phyloP scores from a whole-genome alignment of 2,888 invertebrate genomes.

The Polyploca ridens region DNA sequence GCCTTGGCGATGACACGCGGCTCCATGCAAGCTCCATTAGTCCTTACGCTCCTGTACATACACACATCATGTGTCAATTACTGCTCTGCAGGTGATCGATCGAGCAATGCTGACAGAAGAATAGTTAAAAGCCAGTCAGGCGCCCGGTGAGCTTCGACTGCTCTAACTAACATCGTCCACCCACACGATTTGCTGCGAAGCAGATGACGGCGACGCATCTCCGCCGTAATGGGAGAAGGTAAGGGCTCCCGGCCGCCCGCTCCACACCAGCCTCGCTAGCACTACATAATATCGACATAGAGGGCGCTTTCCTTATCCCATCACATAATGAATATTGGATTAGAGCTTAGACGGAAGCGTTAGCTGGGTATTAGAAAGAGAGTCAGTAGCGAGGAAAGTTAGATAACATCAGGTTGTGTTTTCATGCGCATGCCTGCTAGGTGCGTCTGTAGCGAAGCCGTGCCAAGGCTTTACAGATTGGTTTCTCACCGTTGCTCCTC shows the following conservation, averaged over 20 bases:
- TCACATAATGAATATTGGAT: slow-evolving; percentile 78
- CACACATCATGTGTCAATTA: slow-evolving; percentile 42
- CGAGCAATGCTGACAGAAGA: slow-evolving; percentile 77
- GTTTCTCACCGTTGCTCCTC: slow-evolving; percentile 82
- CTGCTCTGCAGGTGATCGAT: slow-evolving; percentile 37
- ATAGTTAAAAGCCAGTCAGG: slow-evolving; percentile 77
- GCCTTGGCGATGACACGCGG: slow-evolving; percentile 91
- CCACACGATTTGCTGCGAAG: slow-evolving; percentile 77
- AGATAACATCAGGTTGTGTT: slow-evolving; percentile 61
- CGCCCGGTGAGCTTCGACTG: slow-evolving; percentile 63
- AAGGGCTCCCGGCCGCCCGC: slow-evolving; percentile 83
- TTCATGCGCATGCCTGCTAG: slow-evolving; percentile 69
- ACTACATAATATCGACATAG: slow-evolving; percentile 73
- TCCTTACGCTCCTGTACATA: slow-evolving; percentile 76
- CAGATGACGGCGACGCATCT: slow-evolving; percentile 81
- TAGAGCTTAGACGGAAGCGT: slow-evolving; percentile 79
- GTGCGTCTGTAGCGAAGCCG: slow-evolving; percentile 81
- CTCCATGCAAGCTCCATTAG: slow-evolving; percentile 87
- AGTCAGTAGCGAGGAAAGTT: slow-evolving; percentile 78
- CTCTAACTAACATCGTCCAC: slow-evolving; percentile 68
- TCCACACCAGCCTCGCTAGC: slow-evolving; percentile 74
- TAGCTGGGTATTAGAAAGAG: slow-evolving; percentile 70
- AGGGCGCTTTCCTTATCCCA: slow-evolving; percentile 92
- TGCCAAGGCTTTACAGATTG: slow-evolving; percentile 79
- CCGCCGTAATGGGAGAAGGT: slow-evolving; percentile 85